Evolutionary conservation across 2,797 vertebrate species (phyloP), one percentile per base, ranked within the genome.

Genomic region (Lacerta bilineata): DNA sequence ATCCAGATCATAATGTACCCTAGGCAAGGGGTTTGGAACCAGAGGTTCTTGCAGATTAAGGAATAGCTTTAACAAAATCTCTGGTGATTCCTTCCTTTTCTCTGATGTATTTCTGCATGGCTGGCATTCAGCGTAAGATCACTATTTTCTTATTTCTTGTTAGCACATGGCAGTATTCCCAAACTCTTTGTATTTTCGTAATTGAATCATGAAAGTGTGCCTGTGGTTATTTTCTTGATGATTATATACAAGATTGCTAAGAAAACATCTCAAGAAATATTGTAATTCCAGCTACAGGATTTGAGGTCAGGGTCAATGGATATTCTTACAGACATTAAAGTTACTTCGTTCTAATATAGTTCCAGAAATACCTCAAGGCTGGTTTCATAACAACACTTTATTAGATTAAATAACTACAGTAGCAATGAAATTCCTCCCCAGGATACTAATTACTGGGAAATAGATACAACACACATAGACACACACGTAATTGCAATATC

Each of bases 311-410:
- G 93, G 90, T 94, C 93, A 93, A 89, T 86, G 91, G 79, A 90
- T 92, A 92, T 91, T 90, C 92, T 90, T 91, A 83, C 39, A 90
- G 90, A 92, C 84, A 94, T 92, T 36, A 79, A 86, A 95, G 95
- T 94, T 95, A 84, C 41, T 88, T 90, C 91, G 83, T 66, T 86
- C 90, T 94, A 95, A 94, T 94, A 93, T 93, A 95, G 93, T 59
- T 89, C 66, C 66, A 82, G 72, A 90, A 95, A 94, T 94, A 93
- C 84, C 85, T 91, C 75, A 64, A 55, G 78, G 83, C 87, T 93
- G 92, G 43, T 25, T 83, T 18, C 82, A 91, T 91, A 93, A 80
- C 50, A 78, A 29, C 92, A 87, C 90, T 95, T 94, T 92, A 95
- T 92, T 91, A 90, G 85, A 93, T 96, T 95, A 93, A 93, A 93